Base-by-base conservation (phyloP, 2,888 invertebrate genomes). In the Caenorhabditis wallacei region DNA sequence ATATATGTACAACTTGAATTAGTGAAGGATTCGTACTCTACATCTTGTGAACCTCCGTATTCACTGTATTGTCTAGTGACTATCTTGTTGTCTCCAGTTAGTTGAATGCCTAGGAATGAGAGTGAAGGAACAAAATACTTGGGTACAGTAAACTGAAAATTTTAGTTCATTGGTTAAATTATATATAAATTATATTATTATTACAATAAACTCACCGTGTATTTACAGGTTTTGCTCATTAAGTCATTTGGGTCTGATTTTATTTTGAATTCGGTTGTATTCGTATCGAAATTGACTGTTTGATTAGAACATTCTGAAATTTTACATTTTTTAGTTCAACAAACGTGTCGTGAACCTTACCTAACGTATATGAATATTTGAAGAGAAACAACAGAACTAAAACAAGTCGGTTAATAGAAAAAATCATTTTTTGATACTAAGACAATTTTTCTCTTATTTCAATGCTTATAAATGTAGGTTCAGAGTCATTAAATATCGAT, bases 271-370 rank as follows among this genome's bases (percentile, higher is more conserved):
- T 8, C 0, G 1, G 37, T 61, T 16, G 10, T 26, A 24, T 53
- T 54, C n/a, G 13, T 4, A 20, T n/a, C 37, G 16, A 78, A 70
- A 10, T 30, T n/a, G 2, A 78, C 78, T 4, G 51, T n/a, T 70
- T 78, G 69, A 35, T n/a, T 78, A 0, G 69, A 40, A 46, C 78
- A 78, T 18, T 78, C 78, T 78, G 53, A 46, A 69, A 76, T 3
- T 30, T 8, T 8, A 30, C 3, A 76, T 3, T 30, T 8, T 8
- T 5, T 5, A 30, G 30, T 30, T 30, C 30, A 8, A 30, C 8
- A 30, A 3, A 30, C 30, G 3, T 66, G 30, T 43, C 24, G 40
- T 8, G 13, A 40, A 43, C 40, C 43, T 61, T n/a, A 61, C 43
- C 61, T 24, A 61, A 43, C 22, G 59, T 16, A 59, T 40, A 22